phyloP scores from a whole-genome alignment of 2,797 vertebrate species.

The Gallinago nigripennis region DNA sequence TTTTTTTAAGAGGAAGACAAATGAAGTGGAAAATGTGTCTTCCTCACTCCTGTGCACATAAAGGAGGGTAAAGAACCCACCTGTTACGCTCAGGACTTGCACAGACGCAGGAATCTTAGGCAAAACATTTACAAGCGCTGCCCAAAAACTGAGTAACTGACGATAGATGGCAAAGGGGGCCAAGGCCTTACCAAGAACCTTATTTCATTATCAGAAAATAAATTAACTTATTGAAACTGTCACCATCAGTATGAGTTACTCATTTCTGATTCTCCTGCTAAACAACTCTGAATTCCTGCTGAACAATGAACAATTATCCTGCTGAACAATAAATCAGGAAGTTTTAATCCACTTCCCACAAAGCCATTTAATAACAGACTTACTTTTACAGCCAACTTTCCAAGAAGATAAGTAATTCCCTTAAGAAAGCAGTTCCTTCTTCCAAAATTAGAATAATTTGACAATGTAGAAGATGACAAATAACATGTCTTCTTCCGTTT shows the following conservation, averaged over 20 bases:
- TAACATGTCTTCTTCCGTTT: neutral
- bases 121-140: neutral
- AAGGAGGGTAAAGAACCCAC: neutral
- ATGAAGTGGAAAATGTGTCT: neutral
- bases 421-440: conserved; percentile 46
- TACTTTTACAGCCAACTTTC: conserved; percentile 46
- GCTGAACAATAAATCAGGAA: conserved; percentile 47
- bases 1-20: neutral
- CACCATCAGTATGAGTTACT: conserved; percentile 6
- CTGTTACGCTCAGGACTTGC: neutral
- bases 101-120: neutral
- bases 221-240: conserved; percentile 34
- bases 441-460: conserved; percentile 43
- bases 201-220: conserved; percentile 25
- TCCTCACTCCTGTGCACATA: too few species aligned
- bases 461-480: conserved; percentile 37
- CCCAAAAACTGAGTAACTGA: neutral
- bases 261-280: conserved; percentile 36
- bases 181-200: neutral
- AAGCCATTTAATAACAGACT: conserved; percentile 43
- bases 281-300: conserved; percentile 37
- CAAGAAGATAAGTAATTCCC: conserved; percentile 49
- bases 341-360: conserved; percentile 46
- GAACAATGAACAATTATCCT: conserved; percentile 38
- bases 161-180: neutral